phyloP scores from a whole-genome alignment of 2,888 invertebrate species.

The Lycophotia porphyrea region DNA sequence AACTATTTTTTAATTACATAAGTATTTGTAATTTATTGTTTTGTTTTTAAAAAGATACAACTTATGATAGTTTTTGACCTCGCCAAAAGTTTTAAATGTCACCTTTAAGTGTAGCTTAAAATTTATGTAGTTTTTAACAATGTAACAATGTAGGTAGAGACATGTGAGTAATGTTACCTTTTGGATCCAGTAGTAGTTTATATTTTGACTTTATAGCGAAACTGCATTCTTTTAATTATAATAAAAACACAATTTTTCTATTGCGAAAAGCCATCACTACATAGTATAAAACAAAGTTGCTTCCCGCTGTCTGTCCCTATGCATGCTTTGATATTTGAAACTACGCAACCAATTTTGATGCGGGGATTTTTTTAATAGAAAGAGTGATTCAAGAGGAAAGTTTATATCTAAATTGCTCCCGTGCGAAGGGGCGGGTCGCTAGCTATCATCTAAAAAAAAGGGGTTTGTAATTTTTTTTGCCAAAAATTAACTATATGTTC shows the following conservation, averaged over 20 bases:
- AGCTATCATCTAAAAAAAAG: too few relatives aligned
- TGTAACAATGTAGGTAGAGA: neutral
- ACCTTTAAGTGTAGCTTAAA: constrained; percentile 14
- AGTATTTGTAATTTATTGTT: constrained; percentile 60
- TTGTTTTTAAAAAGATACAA: constrained; percentile 38
- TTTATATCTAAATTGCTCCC: too few relatives aligned
- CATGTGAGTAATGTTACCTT: neutral
- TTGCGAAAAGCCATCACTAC: too few relatives aligned
- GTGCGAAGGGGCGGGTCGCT: too few relatives aligned
- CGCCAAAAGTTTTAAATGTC: constrained; percentile 47
- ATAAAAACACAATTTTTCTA: neutral
- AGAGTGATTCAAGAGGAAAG: too few relatives aligned
- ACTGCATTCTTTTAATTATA: neutral
- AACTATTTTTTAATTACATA: constrained; percentile 52
- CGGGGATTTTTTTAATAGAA: too few relatives aligned
- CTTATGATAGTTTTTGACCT: constrained; percentile 43
- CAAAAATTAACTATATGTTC: too few relatives aligned
- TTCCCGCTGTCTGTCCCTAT: too few relatives aligned
- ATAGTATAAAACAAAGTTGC: too few relatives aligned
- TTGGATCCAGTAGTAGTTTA: neutral
- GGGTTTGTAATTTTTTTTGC: too few relatives aligned
- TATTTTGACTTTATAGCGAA: neutral
- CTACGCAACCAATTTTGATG: too few relatives aligned
- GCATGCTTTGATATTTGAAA: too few relatives aligned
- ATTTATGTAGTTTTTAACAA: constrained; percentile 7